A percentile compares a stretch with the other conserved stretches of the same genome.
phyloP scores from a whole-genome alignment of 1,140 invertebrate genomes.

The Acyrthosiphon pisum region DNA sequence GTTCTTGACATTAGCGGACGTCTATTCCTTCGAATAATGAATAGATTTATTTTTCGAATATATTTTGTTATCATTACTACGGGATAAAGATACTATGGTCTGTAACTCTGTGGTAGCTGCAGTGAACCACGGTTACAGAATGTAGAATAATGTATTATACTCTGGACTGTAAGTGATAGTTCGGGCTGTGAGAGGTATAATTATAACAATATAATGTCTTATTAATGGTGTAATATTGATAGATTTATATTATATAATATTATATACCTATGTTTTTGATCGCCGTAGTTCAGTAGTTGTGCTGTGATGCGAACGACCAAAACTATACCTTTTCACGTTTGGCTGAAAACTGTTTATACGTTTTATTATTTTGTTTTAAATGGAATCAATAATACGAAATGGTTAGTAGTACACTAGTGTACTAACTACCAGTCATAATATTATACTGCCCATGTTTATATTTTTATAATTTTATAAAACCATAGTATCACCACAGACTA shows the following conservation, averaged over 20 bases:
- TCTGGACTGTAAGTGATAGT: too few species aligned
- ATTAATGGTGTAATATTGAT: neutral
- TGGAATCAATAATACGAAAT: neutral
- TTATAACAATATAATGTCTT: neutral
- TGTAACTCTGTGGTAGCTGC: neutral
- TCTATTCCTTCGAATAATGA: neutral
- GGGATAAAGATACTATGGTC: neutral
- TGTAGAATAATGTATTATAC: too few species aligned
- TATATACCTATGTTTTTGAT: neutral
- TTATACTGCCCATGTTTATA: too few species aligned
- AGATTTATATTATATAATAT: too few species aligned
- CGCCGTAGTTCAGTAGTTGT: too few species aligned
- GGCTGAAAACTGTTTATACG: neutral
- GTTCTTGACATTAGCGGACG: neutral
- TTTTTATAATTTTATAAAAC: neutral
- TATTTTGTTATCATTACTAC: neutral
- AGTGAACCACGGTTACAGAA: too few species aligned
- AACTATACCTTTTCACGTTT: neutral
- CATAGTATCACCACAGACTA: too few species aligned
- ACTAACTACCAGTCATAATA: too few species aligned
- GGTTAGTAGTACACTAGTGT: neutral
- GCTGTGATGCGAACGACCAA: too few species aligned
- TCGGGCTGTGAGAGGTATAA: neutral
- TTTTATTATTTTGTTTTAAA: neutral
- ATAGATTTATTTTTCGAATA: neutral